Evolutionary conservation across 2,113 vertebrate genomes (phyloP).

Genomic region (Gavia stellata): DNA sequence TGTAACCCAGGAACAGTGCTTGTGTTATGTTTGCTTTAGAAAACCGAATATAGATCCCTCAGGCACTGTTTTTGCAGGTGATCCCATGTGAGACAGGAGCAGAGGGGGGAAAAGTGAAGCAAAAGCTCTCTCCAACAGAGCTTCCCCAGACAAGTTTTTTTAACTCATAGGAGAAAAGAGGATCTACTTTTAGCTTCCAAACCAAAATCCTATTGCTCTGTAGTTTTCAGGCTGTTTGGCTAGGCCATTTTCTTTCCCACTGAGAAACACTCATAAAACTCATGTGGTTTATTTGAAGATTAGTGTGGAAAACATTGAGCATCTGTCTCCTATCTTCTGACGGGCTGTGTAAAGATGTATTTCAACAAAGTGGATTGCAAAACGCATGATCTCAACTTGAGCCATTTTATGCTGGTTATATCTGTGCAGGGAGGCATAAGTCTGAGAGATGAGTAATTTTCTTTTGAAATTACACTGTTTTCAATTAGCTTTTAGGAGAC

Average conservation of each 20-base stretch:
- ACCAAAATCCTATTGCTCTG: background rate
- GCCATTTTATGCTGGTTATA: background rate
- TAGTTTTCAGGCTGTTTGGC: slow-evolving; percentile 30
- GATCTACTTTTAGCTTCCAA: slow-evolving; percentile 2
- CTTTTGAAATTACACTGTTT: slow-evolving; percentile 2
- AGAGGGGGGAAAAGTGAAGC: background rate
- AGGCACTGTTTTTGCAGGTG: slow-evolving; percentile 49
- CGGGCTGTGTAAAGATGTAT: slow-evolving; percentile 10
- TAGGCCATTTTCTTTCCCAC: slow-evolving; percentile 29
- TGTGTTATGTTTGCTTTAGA: slow-evolving; percentile 65
- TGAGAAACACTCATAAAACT: slow-evolving; percentile 3
- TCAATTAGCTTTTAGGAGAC: background rate
- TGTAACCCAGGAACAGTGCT: slow-evolving; percentile 44
- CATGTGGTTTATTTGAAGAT: slow-evolving; percentile 24
- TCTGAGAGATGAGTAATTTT: background rate
- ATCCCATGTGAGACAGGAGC: slow-evolving; percentile 14
- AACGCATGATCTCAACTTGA: slow-evolving; percentile 19
- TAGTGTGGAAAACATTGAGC: slow-evolving; percentile 11
- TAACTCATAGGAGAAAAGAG: background rate
- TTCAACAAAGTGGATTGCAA: slow-evolving; percentile 2
- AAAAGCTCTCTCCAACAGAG: slow-evolving; percentile 49
- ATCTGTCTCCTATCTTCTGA: slow-evolving; percentile 20
- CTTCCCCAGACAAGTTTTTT: slow-evolving; percentile 41
- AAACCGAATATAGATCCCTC: slow-evolving; percentile 56
- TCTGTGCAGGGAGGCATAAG: background rate